These are phyloP conservation scores for Molossus molossus DNA, from an alignment of 2,797 vertebrate species.

Conservation along the genomic window DNA sequence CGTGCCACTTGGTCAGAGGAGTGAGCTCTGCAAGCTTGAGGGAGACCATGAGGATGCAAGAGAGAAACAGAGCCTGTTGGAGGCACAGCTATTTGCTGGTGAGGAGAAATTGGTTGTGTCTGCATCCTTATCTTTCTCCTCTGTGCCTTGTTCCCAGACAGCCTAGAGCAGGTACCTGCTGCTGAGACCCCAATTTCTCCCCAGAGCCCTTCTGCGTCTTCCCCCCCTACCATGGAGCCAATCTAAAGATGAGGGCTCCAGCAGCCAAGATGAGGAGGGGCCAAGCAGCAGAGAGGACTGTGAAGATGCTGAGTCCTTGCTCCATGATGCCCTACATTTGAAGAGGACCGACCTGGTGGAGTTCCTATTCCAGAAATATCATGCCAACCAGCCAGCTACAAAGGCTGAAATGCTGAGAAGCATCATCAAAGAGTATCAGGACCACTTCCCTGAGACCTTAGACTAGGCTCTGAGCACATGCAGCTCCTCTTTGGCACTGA, in stretches of 20 bases:
- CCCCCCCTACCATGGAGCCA: background rate
- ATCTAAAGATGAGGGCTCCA: background rate
- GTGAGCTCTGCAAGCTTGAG: background rate
- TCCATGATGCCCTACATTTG: too few species aligned
- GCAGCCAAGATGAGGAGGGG: background rate
- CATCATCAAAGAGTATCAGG: background rate
- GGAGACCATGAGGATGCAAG: background rate
- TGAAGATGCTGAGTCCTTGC: background rate
- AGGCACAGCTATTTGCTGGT: accelerated
- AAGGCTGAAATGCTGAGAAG: background rate
- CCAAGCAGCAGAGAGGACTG: background rate
- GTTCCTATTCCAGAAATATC: conserved; percentile 31
- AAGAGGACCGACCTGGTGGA: too few species aligned
- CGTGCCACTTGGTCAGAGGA: background rate
- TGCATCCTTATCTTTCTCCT: background rate
- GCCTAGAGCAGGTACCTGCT: background rate
- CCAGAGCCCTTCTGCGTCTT: background rate
- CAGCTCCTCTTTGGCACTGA: background rate
- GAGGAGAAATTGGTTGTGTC: background rate
- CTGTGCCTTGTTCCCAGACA: background rate
- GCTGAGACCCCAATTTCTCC: background rate
- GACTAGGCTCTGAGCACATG: background rate
- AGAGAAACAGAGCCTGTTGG: background rate
- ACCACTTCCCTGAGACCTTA: background rate
- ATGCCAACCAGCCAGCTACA: background rate